phyloP scores from a whole-genome alignment of 64 coral and sea anemone genomes.

The Actinia equina region DNA sequence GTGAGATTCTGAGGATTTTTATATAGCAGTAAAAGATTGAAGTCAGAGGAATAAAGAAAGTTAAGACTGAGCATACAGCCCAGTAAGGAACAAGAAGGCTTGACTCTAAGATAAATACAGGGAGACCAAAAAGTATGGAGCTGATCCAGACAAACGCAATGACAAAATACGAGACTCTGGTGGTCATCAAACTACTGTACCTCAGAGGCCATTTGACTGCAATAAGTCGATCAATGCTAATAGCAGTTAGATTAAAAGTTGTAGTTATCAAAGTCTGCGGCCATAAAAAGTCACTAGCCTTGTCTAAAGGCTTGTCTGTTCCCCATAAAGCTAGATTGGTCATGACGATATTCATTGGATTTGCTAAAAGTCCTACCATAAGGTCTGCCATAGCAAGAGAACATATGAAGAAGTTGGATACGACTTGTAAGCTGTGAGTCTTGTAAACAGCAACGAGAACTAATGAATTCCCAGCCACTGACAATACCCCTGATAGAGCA shows the following conservation, averaged over 20 bases:
- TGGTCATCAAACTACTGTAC: neutral
- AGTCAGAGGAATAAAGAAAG: neutral
- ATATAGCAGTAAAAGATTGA: constrained; percentile 17
- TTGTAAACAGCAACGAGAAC: constrained; percentile 11
- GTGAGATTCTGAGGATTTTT: constrained; percentile 9
- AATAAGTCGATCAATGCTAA: constrained; percentile 21
- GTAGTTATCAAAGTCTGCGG: constrained; percentile 28
- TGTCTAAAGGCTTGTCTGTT: neutral
- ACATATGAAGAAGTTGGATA: constrained; percentile 12
- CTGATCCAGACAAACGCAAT: constrained; percentile 5
- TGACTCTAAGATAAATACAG: neutral
- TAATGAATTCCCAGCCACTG: constrained; percentile 7
- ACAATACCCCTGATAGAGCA: neutral
- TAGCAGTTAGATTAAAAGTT: constrained; percentile 26
- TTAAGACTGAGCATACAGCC: constrained; percentile 6
- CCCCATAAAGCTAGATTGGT: neutral
- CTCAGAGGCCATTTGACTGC: constrained; percentile 8
- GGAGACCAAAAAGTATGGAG: neutral
- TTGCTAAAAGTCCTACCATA: constrained; percentile 11
- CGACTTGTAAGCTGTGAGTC: neutral
- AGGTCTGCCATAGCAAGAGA: constrained; percentile 22
- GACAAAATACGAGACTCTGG: neutral
- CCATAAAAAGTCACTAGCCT: constrained; percentile 22
- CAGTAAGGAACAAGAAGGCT: neutral
- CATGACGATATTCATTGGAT: neutral